Evolutionary conservation across 2,113 vertebrate genomes (phyloP).

Genomic region (Myodes glareolus): DNA sequence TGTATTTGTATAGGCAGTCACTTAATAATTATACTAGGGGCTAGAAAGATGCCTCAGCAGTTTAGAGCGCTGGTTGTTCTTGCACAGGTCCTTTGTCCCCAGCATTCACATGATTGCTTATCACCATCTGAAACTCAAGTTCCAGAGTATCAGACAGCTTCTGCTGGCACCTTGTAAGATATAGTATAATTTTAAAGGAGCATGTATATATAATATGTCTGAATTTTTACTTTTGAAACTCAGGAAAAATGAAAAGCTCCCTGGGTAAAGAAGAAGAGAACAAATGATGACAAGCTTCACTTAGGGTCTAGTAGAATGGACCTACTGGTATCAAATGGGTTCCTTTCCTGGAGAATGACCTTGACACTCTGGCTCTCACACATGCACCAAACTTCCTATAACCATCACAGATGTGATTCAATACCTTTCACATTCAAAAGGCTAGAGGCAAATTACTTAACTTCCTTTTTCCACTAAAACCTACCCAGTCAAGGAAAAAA

Average conservation of each 20-base stretch:
- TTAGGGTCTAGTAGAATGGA: not conserved
- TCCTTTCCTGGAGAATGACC: not conserved
- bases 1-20: not conserved
- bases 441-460: constrained; percentile 8
- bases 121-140: not conserved
- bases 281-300: not conserved
- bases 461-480: constrained; percentile 29
- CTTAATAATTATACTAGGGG: not conserved
- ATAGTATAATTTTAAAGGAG: not conserved
- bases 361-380: not conserved
- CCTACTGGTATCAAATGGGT: not conserved
- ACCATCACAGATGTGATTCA: not conserved
- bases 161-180: not conserved
- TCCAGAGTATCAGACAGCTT: not conserved
- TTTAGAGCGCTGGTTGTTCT: not conserved
- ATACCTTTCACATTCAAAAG: not conserved
- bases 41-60: not conserved
- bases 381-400: not conserved
- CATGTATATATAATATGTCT: not conserved
- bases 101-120: not conserved
- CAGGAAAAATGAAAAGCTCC: not conserved
- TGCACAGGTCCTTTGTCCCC: not conserved
- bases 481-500: constrained; percentile 14
- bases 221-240: not conserved
- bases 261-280: not conserved